These are phyloP conservation scores for Hydriomena furcata DNA, from an alignment of 2,888 invertebrate species.

Conservation along the genomic window DNA sequence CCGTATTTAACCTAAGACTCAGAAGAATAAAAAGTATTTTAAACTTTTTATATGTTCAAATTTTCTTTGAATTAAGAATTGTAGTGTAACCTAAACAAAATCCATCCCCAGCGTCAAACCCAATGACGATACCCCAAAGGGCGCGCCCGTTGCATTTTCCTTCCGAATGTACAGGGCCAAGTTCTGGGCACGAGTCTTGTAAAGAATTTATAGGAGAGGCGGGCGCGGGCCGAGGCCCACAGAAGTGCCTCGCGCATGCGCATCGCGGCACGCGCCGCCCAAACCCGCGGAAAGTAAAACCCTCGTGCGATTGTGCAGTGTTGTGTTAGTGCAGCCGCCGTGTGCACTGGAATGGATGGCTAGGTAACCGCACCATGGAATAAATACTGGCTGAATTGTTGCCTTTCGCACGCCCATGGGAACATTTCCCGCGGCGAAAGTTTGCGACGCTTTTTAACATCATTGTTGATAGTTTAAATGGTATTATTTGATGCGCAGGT, in stretches of 20 bases:
- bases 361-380: conserved; percentile 49
- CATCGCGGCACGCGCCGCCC: conserved; percentile 36
- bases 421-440: conserved; percentile 42
- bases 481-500: conserved; percentile 30
- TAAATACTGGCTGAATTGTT: conserved; percentile 7
- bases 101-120: background rate
- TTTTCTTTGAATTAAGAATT: too few relatives aligned
- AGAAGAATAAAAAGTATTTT: too few relatives aligned
- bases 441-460: conserved; percentile 35
- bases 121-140: conserved; percentile 42
- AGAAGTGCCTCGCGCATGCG: conserved; percentile 28
- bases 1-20: too few relatives aligned
- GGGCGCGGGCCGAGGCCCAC: conserved; percentile 33
- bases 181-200: conserved; percentile 74
- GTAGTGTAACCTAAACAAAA: too few relatives aligned
- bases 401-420: conserved; percentile 34
- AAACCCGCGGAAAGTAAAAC: conserved; percentile 55
- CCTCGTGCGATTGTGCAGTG: conserved; percentile 58
- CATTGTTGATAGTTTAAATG: conserved; percentile 28
- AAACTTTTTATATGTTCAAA: too few relatives aligned
- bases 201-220: conserved; percentile 78
- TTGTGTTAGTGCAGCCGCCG: conserved; percentile 51
- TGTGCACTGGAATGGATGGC: conserved; percentile 67
- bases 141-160: conserved; percentile 43
- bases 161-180: conserved; percentile 72